Base-by-base conservation (phyloP, 2,888 invertebrate genomes). In the Drosophila parthenogenetica region DNA sequence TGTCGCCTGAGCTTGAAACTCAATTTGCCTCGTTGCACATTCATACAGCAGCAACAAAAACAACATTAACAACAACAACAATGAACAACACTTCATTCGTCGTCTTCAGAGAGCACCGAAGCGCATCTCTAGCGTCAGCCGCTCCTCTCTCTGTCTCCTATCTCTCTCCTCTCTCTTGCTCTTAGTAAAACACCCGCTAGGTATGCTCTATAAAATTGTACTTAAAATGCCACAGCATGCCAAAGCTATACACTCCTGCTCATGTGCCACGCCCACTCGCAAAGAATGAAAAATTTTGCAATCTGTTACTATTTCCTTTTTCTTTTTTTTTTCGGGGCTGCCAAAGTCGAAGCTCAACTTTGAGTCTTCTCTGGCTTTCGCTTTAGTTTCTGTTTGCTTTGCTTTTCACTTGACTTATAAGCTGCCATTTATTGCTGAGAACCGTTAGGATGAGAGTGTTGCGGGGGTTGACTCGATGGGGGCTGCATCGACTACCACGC, bases 361-460 rank as follows among this genome's bases (percentile, higher is more conserved):
- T 55, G 54, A 69, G 76, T 81, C 79, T 62, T 62, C 50, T 63
- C 32, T 13, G 22, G 58, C 40, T 59, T 53, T 75, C 55, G 76
- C 59, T 70, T 70, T 66, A 62, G 66, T 77, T 80, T 68, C 60
- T 68, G 70, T 84, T 84, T 81, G 70, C 85, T 73, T 66, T 81
- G 73, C 86, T 87, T 69, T 75, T 77, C 75, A 74, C 88, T 83
- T 83, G 88, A 88, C 86, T 88, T 83, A 86, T 86, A 88, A 83
- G 83, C 81, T 86, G 80, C 80, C 80, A 86, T 88, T 86, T 88
- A 85, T 83, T 80, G 81, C 68, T 61, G 59, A 73, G 76, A 32
- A 58, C 55, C 39, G 29, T 16, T 17, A 49, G 13, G 8, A 16
- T 29, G 39, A 10, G 8, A 50, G 43, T 22, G 8, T 22, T 10